These are phyloP conservation scores for Rhingia campestris DNA, from an alignment of 2,888 invertebrate genomes.

Conservation along the genomic window DNA sequence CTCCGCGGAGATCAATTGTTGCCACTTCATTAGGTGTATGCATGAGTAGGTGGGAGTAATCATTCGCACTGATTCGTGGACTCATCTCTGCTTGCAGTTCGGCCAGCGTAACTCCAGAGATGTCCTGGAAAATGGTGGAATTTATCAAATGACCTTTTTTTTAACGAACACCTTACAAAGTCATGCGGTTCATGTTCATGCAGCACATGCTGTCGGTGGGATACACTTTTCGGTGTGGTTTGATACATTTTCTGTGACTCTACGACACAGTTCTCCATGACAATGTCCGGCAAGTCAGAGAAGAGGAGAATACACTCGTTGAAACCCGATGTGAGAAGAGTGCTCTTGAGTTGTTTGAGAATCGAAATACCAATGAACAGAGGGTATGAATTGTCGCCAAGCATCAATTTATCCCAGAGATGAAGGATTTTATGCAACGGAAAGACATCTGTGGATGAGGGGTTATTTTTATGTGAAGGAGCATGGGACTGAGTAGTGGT, in stretches of 20 bases:
- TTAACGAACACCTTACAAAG: slow-evolving; percentile 77
- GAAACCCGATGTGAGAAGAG: slow-evolving; percentile 94
- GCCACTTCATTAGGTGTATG: slow-evolving; percentile 84
- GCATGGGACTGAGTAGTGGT: slow-evolving; percentile 76
- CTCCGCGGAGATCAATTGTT: slow-evolving; percentile 87
- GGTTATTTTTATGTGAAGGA: slow-evolving; percentile 32
- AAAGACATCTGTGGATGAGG: slow-evolving; percentile 91
- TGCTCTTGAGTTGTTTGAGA: slow-evolving; percentile 92
- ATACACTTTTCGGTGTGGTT: slow-evolving; percentile 93
- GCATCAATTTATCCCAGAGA: slow-evolving; percentile 97
- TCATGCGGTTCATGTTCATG: slow-evolving; percentile 80
- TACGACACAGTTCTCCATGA: slow-evolving; percentile 95
- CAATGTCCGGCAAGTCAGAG: slow-evolving; percentile 99
- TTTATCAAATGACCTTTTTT: neutral
- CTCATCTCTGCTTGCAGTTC: slow-evolving; percentile 89
- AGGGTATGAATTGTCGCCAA: slow-evolving; percentile 96
- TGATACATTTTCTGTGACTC: slow-evolving; percentile 92
- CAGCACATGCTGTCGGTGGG: slow-evolving; percentile 90
- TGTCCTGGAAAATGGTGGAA: slow-evolving; percentile 85
- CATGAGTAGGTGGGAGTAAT: slow-evolving; percentile 89
- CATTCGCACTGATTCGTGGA: slow-evolving; percentile 93
- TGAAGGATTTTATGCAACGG: slow-evolving; percentile 98
- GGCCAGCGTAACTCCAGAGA: slow-evolving; percentile 84
- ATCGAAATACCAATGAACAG: slow-evolving; percentile 97
- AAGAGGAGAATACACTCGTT: slow-evolving; percentile 99